These are phyloP conservation scores for Isotomurus palustris DNA, from an alignment of 2,888 invertebrate genomes.

Conservation along the genomic window DNA sequence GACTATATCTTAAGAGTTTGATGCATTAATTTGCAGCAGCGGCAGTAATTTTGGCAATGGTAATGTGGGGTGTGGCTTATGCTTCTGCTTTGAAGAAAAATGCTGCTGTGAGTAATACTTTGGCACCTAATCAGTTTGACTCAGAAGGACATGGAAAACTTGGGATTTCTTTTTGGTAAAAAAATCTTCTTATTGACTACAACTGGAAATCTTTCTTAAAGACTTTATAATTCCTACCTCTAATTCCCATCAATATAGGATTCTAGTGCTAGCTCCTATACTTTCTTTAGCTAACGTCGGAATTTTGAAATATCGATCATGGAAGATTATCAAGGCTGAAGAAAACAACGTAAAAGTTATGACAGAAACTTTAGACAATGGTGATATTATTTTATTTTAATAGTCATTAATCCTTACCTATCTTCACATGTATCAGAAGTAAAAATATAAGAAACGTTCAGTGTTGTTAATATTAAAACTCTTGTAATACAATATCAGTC, in stretches of 20 bases:
- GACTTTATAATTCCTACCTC: not conserved
- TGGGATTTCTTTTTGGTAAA: slow-evolving; percentile 40
- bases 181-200: no score
- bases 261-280: slow-evolving; percentile 28
- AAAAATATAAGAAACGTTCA: not conserved
- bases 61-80: slow-evolving; percentile 34
- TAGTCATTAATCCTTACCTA: no score
- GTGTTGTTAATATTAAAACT: not conserved
- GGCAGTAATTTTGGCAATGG: slow-evolving; percentile 22
- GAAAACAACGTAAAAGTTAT: slow-evolving; percentile 32
- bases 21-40: no score
- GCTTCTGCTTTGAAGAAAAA: slow-evolving; percentile 23
- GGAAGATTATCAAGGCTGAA: slow-evolving; percentile 34
- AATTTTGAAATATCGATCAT: slow-evolving; percentile 31
- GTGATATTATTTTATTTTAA: slow-evolving; percentile 39
- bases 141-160: slow-evolving; percentile 14
- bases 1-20: no score
- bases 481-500: no score
- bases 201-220: not conserved
- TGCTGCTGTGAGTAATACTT: slow-evolving; percentile 34
- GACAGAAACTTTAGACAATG: slow-evolving; percentile 25
- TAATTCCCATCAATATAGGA: slow-evolving; percentile 30
- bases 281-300: slow-evolving; percentile 30
- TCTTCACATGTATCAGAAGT: not conserved
- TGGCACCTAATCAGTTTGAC: slow-evolving; percentile 2